A percentile compares a stretch with the other conserved stretches of the same genome.
Evolutionary conservation across 1,140 invertebrate genomes (phyloP).

Genomic region (Drosophila murphyi): DNA sequence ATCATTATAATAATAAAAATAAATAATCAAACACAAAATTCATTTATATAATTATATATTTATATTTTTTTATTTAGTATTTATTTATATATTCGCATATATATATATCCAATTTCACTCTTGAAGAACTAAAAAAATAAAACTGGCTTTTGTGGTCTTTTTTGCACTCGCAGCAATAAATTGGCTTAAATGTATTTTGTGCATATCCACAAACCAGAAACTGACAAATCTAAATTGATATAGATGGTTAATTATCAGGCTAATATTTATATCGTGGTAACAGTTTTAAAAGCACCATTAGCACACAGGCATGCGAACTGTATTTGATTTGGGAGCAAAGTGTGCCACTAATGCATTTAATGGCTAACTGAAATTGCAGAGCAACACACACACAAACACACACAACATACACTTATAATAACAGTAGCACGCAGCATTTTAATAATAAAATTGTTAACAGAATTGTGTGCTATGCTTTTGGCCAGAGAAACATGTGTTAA

Average conservation of each 20-base stretch:
- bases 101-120: too few species aligned
- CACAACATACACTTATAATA: slow-evolving; percentile 18
- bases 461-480: slow-evolving; percentile 76
- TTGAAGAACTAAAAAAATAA: too few species aligned
- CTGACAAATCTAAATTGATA: background rate
- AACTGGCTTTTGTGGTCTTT: too few species aligned
- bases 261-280: slow-evolving; percentile 9
- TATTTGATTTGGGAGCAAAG: slow-evolving; percentile 2
- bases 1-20: too few species aligned
- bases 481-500: slow-evolving; percentile 76
- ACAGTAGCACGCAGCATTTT: slow-evolving; percentile 53
- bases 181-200: too few species aligned
- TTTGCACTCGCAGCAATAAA: too few species aligned
- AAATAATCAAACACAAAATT: too few species aligned
- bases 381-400: slow-evolving; percentile 39
- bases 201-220: too few species aligned
- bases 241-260: slow-evolving; percentile 31
- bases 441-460: slow-evolving; percentile 83
- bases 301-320: background rate
- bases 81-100: too few species aligned
- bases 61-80: too few species aligned
- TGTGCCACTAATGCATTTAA: slow-evolving; percentile 73
- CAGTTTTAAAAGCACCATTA: slow-evolving; percentile 33
- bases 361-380: slow-evolving; percentile 56
- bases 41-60: too few species aligned